A percentile compares a stretch with the other conserved stretches of the same genome.
These are phyloP conservation scores for Phortica variegata DNA, from an alignment of 1,140 invertebrate genomes.

Conservation along the genomic window DNA sequence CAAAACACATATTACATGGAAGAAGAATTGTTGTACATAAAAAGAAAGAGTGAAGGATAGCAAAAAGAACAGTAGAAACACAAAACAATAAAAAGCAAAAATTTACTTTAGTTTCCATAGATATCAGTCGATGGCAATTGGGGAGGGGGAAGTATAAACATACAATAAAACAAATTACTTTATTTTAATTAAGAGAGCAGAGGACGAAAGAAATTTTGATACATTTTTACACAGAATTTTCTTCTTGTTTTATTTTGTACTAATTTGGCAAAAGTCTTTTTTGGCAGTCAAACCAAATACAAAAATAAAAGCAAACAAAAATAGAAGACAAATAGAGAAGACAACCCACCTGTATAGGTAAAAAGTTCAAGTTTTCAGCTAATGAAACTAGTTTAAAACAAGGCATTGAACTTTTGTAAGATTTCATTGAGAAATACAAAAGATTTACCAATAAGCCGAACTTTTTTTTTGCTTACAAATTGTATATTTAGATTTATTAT, in stretches of 20 bases:
- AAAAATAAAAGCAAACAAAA: slow-evolving; percentile 14
- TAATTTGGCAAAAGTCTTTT: too few species aligned
- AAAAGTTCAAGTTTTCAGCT: slow-evolving; percentile 27
- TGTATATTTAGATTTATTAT: slow-evolving; percentile 7
- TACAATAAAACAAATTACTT: slow-evolving; percentile 50
- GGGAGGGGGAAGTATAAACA: slow-evolving; percentile 16
- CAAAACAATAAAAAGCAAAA: slow-evolving; percentile 40
- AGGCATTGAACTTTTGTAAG: slow-evolving; percentile 12
- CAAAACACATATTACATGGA: background rate
- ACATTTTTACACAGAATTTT: too few species aligned
- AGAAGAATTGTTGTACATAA: slow-evolving; percentile 13
- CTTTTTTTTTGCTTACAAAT: slow-evolving; percentile 10
- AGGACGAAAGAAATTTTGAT: slow-evolving; percentile 6
- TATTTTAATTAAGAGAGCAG: slow-evolving; percentile 24
- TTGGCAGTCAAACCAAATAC: too few species aligned
- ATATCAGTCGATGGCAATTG: slow-evolving; percentile 16
- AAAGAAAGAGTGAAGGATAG: slow-evolving; percentile 39
- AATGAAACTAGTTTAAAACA: slow-evolving; percentile 23
- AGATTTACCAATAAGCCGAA: background rate
- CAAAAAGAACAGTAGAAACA: slow-evolving; percentile 37
- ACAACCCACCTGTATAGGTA: slow-evolving; percentile 50
- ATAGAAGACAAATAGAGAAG: slow-evolving; percentile 2
- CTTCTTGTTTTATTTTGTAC: too few species aligned
- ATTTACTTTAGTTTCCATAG: slow-evolving; percentile 52
- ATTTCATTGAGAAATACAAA: slow-evolving; percentile 12